phyloP scores from a whole-genome alignment of 2,113 vertebrate genomes.

The Sylvilagus bachmani region DNA sequence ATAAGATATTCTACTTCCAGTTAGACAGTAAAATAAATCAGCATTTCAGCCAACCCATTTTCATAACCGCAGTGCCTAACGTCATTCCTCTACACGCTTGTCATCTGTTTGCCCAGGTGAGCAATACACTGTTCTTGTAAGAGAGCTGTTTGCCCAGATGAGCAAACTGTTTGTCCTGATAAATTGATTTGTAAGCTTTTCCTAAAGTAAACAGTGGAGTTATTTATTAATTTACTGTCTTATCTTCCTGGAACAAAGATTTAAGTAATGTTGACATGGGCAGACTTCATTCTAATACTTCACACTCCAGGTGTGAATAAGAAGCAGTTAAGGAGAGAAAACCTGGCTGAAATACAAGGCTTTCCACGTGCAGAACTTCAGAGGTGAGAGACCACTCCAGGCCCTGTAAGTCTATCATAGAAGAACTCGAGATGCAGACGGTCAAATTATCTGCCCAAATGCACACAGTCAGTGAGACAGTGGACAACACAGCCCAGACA shows the following conservation, averaged over 20 bases:
- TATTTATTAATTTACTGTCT: constrained; percentile 68
- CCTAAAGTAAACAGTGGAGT: constrained; percentile 64
- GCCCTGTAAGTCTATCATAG: not conserved
- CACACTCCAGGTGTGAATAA: not conserved
- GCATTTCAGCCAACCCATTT: not conserved
- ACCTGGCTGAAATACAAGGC: not conserved
- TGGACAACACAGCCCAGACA: not conserved
- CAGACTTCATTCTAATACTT: not conserved
- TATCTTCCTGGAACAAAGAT: constrained; percentile 49
- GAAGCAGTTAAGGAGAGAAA: constrained; percentile 3
- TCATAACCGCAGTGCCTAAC: not conserved
- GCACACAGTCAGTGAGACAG: not conserved
- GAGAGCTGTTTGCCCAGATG: constrained; percentile 63
- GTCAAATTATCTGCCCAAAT: not conserved
- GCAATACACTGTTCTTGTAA: constrained; percentile 32
- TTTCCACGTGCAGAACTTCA: not conserved
- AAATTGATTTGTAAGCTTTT: constrained; percentile 74
- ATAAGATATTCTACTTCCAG: not conserved
- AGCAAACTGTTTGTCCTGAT: constrained; percentile 72
- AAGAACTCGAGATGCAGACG: not conserved
- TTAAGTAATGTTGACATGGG: not conserved
- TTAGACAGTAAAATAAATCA: not conserved
- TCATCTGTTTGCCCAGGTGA: constrained; percentile 63
- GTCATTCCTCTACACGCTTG: not conserved
- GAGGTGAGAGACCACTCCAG: not conserved